Evolutionary conservation across 2,888 invertebrate species (phyloP), one percentile per base, ranked within the genome.

Genomic region (Morpho helenor): DNA sequence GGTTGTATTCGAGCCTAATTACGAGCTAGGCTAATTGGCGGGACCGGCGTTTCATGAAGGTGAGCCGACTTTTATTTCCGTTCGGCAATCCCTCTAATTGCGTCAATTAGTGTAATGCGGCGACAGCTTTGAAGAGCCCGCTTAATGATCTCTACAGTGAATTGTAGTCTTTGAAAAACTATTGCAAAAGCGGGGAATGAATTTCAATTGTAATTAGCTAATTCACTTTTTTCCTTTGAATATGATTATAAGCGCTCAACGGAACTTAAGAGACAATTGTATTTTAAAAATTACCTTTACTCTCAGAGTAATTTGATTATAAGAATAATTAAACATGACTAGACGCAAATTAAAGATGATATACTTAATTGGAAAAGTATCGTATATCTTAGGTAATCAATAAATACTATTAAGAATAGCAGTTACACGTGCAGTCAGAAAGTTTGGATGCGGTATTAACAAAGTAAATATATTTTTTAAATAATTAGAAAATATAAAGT

Each of bases 81-180:
- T 89, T 87, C 87, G 82, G 86, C 86, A 88, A 89, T 90, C 87
- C 87, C 87, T 87, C 88, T 90, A 89, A 89, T 88, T 89, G 87
- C 84, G 80, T 87, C 89, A 88, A 90, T 90, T 90, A 89, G 89
- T 86, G 87, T 89, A 89, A 88, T 90, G 87, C 84, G 86, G 84
- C 87, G 87, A 88, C 90, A 88, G 86, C 80, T 87, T 85, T 85
- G 84, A 84, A 83, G 84, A 86, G 83, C 76, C 68, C 80, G 79
- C 83, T 82, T 89, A 87, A 88, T 87, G 86, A 86, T 88, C 83
- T 82, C 79, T 70, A 75, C 72, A 63, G 66, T 71, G 68, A 74
- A 65, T 72, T 70, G 71, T 71, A 72, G 67, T 72, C 75, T 77
- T 80, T 76, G 75, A 76, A 79, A 82, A 81, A 80, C 76, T 78